Base-by-base conservation (phyloP, 2,888 invertebrate genomes). In the Cephus sareptanus region DNA sequence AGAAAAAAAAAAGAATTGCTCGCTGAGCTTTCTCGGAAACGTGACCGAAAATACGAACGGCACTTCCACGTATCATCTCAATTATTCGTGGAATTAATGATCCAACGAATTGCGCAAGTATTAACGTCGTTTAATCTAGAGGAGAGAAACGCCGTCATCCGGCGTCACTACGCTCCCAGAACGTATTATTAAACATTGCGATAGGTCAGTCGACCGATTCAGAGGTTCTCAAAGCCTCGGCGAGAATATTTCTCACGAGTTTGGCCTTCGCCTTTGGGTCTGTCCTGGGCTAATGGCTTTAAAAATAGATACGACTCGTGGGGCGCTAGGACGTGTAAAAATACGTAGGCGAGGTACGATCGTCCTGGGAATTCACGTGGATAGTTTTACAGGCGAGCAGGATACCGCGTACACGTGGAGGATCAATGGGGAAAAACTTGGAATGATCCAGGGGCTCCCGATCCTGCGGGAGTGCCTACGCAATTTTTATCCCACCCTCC, bases 11-110 rank as follows among this genome's bases (percentile, higher is more conserved):
- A 31, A 31, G 31, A 31, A 35, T 56, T 6, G 6, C 4, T 56
- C 23, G 23, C 40, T 9, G 23, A 23, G 6, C 69, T 74, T 74
- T 78, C 80, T 79, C 71, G 75, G 23, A 56, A 56, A 23, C 40
- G 23, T 15, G 40, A 23, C 23, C 23, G 9, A 56, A 56, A 56
- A 6, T 56, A 56, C 40, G 40, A 56, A 9, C 23, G 23, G 6
- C 6, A 12, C 40, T 56, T 23, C 40, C 40, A 23, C 2, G 15
- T 56, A 56, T 75, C 81, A 37, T 79, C 70, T 81, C 81, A 83
- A 84, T 85, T 85, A 85, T 81, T 81, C 76, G 75, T 56, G 56
- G 79, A 80, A 81, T 83, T 84, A 84, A 84, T 84, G 81, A 82
- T 83, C 82, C 80, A 81, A 84, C 84, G 81, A 83, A 82, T 84